Percentiles rank a stretch among this genome's conserved stretches.
Conservation (phyloP, 2,888 invertebrate genomes). For the Notodromas monacha region DNA sequence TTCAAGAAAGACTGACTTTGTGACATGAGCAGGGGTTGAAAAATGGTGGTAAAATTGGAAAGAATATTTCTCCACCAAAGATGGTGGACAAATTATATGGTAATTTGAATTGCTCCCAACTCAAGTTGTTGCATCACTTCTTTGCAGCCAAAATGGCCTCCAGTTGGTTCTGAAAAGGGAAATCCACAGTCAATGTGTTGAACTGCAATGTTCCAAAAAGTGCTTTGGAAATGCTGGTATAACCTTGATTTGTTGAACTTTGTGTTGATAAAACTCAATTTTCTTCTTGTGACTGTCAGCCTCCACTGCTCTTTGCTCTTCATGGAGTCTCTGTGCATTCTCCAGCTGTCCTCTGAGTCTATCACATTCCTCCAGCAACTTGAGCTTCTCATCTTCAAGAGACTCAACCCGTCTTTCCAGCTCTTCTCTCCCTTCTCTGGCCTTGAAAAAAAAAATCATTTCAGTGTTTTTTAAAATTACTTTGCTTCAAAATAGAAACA, state of each 20-base stretch:
- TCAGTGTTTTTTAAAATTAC: no score
- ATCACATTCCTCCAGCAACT: not conserved
- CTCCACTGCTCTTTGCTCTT: not conserved
- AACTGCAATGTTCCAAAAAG: no score
- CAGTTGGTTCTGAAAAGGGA: constrained; percentile 4
- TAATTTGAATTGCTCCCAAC: no score
- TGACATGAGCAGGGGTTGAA: no score
- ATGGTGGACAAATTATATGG: no score
- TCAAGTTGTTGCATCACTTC: not conserved
- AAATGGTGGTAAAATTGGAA: no score
- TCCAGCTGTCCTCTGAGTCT: not conserved
- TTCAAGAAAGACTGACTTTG: no score
- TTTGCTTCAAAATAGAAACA: no score
- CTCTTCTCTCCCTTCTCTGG: not conserved
- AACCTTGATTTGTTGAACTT: constrained; percentile 1
- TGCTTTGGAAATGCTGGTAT: no score
- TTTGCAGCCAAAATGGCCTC: not conserved
- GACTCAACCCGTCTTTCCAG: not conserved
- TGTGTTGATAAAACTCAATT: not conserved
- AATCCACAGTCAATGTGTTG: no score
- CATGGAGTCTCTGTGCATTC: not conserved
- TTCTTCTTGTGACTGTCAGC: not conserved
- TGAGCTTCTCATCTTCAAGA: not conserved
- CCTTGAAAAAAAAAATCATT: not conserved
- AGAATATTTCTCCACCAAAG: no score